Evolutionary conservation across 2,888 invertebrate genomes (phyloP), one percentile per base, ranked within the genome.

Genomic region (Melanophora roralis): DNA sequence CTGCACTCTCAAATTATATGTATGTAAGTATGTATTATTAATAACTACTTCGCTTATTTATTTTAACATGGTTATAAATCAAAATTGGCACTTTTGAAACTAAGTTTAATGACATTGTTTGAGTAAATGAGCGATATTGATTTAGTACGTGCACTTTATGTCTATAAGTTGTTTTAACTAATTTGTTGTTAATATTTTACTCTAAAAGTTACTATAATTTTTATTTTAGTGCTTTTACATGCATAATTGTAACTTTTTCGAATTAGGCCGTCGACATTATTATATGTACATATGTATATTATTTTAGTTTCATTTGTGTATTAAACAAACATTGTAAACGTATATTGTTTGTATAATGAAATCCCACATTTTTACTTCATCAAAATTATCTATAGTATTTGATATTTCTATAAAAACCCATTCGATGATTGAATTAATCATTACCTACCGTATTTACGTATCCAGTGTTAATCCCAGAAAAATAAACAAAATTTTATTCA

Each of bases 281-380:
- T 36, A 1, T 57, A 1, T 36, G 9, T 23, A n/a, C n/a, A n/a
- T n/a, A n/a, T n/a, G n/a, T n/a, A n/a, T 38, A 36, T 14, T 59
- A 32, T 49, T 49, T 51, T 51, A 4, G 21, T 55, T 45, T 68
- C 9, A n/a, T 53, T 53, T 69, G 1, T 36, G 27, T 16, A 47
- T 59, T 59, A 47, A 47, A 36, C 47, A 57, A 57, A 59, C 47
- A 32, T 38, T 43, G n/a, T 62, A 47, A 32, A 1, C 16, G 5
- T 27, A 27, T 45, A 32, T 60, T 67, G 11, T 27, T 27, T 67
- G 5, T 53, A 32, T 62, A 8, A 27, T 43, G 7, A 16, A 16
- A 4, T 27, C 51, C 47, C 7, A 49, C 6, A 36, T 8, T 49
- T 19, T 11, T 11, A 14, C 43, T 43, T 27, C 12, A 59, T 57